A percentile compares a stretch with the other conserved stretches of the same genome.
These are phyloP conservation scores for Cathartes aura DNA, from an alignment of 2,113 vertebrate genomes.

Conservation along the genomic window DNA sequence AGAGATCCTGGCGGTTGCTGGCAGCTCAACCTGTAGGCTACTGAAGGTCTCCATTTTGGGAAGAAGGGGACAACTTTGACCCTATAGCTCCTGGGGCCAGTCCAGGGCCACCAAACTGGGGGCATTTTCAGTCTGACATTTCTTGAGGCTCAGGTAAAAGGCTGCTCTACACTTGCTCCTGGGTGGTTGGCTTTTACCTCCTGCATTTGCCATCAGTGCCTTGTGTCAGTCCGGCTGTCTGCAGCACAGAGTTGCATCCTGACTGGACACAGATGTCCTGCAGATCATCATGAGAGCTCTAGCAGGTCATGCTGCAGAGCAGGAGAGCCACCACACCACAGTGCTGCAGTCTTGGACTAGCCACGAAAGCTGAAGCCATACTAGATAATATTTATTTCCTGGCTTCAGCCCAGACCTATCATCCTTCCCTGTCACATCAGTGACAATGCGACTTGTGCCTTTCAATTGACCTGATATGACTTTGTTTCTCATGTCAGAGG, in stretches of 20 bases:
- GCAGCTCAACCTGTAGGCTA: background rate
- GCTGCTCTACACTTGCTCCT: background rate
- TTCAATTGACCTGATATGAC: background rate
- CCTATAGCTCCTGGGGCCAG: background rate
- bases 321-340: background rate
- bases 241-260: background rate
- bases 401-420: background rate
- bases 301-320: background rate
- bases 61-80: background rate
- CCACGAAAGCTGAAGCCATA: background rate
- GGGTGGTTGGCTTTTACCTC: background rate
- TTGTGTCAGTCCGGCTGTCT: background rate
- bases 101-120: background rate
- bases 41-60: fast-evolving
- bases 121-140: background rate
- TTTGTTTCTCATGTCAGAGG: background rate
- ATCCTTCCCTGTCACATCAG: background rate
- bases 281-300: background rate
- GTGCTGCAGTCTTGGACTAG: background rate
- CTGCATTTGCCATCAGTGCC: background rate
- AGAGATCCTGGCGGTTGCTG: background rate
- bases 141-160: background rate
- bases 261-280: background rate
- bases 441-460: background rate
- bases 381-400: background rate